These are phyloP conservation scores for Drosophila sucinea DNA, from an alignment of 1,140 invertebrate species.

Conservation along the genomic window DNA sequence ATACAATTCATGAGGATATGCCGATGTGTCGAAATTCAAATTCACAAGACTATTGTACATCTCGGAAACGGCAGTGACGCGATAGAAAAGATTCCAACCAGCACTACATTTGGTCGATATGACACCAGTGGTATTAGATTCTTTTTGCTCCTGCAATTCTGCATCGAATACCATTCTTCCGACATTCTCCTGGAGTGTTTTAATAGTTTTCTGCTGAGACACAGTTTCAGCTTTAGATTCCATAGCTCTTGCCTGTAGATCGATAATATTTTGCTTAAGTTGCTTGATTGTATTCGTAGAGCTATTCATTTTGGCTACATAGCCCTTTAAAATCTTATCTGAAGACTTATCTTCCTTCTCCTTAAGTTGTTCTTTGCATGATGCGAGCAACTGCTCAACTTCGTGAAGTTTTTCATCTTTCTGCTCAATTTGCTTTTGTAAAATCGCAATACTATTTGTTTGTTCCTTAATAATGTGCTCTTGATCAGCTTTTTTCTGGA, in stretches of 20 bases:
- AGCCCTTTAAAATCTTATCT: neutral
- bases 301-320: neutral
- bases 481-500: neutral
- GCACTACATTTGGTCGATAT: neutral
- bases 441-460: neutral
- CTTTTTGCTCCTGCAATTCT: neutral
- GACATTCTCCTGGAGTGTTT: neutral
- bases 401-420: conserved; percentile 12
- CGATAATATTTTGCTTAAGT: neutral
- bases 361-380: neutral
- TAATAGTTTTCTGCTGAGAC: neutral
- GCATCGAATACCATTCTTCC: neutral
- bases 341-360: neutral
- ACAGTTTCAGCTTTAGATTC: neutral
- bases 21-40: neutral
- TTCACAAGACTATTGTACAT: neutral
- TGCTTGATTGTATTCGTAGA: conserved; percentile 6
- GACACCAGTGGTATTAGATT: neutral
- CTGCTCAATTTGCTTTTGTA: conserved; percentile 1
- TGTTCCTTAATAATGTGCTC: neutral
- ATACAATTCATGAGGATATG: neutral
- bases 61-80: neutral
- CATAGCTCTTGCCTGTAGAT: neutral
- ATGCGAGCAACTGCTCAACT: neutral
- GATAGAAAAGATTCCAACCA: conserved; percentile 1